Evolutionary conservation across 2,888 invertebrate species (phyloP), one percentile per base, ranked within the genome.

Genomic region (Teleiodes luculella): DNA sequence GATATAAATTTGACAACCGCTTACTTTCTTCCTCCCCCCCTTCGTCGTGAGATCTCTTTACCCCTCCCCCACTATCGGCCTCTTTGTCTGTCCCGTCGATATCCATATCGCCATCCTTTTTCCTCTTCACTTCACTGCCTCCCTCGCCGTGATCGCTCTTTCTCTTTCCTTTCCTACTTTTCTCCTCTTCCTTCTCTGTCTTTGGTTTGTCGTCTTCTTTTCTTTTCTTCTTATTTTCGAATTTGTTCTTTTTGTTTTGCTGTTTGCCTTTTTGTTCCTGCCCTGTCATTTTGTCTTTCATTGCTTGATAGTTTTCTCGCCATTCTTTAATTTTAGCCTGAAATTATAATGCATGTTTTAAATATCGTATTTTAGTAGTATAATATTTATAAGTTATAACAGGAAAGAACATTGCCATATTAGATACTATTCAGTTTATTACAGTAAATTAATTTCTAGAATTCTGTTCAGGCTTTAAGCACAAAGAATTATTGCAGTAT

Each of bases 251-350:
- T 51, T 83, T 82, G 41, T 70, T 78, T 47, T 73, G 72, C 49
- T 70, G 73, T 59, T 86, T 83, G 57, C 77, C 75, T 60, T 80
- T 83, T 16, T 80, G 72, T 56, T 83, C 83, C 33, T 80, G 75
- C 5, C 81, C 83, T 0, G 69, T 75, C 81, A 86, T 86, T 59
- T 84, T 86, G 18, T 85, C 84, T 61, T 86, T 86, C 82, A 87
- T 80, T 0, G 77, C 77, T 71, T 86, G 82, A 60, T 86, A 88
- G 58, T 62, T 80, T 1, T 82, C 83, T 1, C 80, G 80, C 88
- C 88, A 89, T 64, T 85, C 82, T 65, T 81, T 78, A 3, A 80
- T 56, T 68, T 86, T 88, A 11, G 59, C 62, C 88, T 88, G 60
- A 0, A 58, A 67, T 8, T 16, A n/a, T 7, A 13, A 8, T 2